Evolutionary conservation across 2,113 vertebrate species (phyloP).

Genomic region (Dendrocopos noguchii): DNA sequence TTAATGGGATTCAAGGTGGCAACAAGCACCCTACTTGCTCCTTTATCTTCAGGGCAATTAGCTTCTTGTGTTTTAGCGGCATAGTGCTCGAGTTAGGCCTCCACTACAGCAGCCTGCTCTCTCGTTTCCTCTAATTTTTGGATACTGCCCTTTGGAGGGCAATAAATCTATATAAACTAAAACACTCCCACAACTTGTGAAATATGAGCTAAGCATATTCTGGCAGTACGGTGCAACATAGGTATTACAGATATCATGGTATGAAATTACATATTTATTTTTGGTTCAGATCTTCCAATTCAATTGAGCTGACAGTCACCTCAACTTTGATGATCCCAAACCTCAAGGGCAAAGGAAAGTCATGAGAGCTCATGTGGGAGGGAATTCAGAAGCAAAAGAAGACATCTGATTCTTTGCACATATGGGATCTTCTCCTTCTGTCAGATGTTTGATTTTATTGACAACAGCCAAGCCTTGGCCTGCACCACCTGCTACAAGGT

Average conservation of each 20-base stretch:
- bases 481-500: background rate
- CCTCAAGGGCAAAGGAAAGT: background rate
- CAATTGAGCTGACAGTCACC: background rate
- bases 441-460: background rate
- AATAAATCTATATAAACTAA: no score
- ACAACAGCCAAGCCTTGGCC: background rate
- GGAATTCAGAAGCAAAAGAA: background rate
- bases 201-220: background rate
- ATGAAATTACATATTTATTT: background rate
- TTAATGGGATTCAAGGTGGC: no score
- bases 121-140: no score
- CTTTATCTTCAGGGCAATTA: no score
- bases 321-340: background rate
- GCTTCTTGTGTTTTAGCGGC: no score
- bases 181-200: background rate
- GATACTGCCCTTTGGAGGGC: no score
- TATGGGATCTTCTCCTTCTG: background rate
- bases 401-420: fast-evolving
- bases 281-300: background rate
- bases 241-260: background rate
- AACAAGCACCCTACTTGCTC: no score
- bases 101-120: no score
- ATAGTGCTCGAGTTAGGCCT: no score
- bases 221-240: background rate
- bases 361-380: background rate